These are phyloP conservation scores for Pluvianellus socialis DNA, from an alignment of 2,113 vertebrate genomes.

Conservation along the genomic window DNA sequence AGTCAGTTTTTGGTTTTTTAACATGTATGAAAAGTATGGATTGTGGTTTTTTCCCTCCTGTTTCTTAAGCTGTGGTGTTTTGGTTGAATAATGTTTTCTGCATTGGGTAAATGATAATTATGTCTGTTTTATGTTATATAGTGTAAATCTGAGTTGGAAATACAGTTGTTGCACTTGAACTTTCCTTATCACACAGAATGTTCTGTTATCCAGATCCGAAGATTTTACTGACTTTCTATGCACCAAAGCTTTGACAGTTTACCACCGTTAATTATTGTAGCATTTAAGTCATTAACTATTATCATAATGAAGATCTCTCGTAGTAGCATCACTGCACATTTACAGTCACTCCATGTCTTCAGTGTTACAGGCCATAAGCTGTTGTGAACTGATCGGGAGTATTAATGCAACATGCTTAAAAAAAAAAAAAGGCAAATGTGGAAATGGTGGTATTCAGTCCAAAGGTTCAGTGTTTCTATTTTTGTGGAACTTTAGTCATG, in stretches of 20 bases:
- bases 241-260: slow-evolving; percentile 55
- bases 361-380: slow-evolving; percentile 45
- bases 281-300: neutral
- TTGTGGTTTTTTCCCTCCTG: neutral
- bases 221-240: slow-evolving; percentile 9
- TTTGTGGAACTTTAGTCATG: slow-evolving; percentile 63
- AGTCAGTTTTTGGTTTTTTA: neutral
- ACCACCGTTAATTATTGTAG: slow-evolving; percentile 34
- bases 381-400: slow-evolving; percentile 44
- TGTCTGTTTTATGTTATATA: slow-evolving; percentile 35
- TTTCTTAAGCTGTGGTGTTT: slow-evolving; percentile 32
- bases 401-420: slow-evolving; percentile 46
- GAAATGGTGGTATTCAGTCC: slow-evolving; percentile 59
- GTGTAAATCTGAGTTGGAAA: slow-evolving; percentile 29
- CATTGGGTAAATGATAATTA: neutral
- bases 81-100: slow-evolving; percentile 5
- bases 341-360: slow-evolving; percentile 2
- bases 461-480: slow-evolving; percentile 66
- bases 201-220: slow-evolving; percentile 7
- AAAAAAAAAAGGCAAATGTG: neutral
- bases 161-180: slow-evolving; percentile 35
- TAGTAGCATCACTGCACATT: neutral
- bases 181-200: slow-evolving; percentile 12
- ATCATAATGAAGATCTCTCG: neutral
- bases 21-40: neutral